Conservation (phyloP, 2,797 vertebrate species). For the Danio albolineatus region DNA sequence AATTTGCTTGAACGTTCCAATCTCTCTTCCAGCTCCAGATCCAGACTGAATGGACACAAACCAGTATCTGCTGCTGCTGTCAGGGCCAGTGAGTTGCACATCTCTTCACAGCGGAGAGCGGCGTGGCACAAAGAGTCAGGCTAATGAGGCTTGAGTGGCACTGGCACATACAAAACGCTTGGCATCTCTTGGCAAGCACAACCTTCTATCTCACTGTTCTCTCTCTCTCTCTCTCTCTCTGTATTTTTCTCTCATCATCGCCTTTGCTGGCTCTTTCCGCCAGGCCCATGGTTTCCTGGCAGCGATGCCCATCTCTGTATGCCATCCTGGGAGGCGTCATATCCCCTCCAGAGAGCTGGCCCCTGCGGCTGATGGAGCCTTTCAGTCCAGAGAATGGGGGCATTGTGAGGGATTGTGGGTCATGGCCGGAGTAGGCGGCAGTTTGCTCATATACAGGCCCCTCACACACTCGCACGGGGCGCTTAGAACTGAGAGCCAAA, state of each 20-base stretch:
- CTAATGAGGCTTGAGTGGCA: slow-evolving; percentile 62
- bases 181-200: slow-evolving; percentile 60
- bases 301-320: slow-evolving; percentile 81
- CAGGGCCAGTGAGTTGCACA: slow-evolving; percentile 33
- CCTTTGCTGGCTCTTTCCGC: slow-evolving; percentile 74
- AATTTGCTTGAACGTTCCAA: slow-evolving; percentile 8
- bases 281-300: slow-evolving; percentile 80
- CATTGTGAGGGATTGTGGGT: slow-evolving; percentile 75
- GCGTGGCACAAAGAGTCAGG: slow-evolving; percentile 59
- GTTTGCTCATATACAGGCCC: slow-evolving; percentile 81
- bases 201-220: slow-evolving; percentile 37
- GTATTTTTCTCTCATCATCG: slow-evolving; percentile 58
- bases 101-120: slow-evolving; percentile 54
- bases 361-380: slow-evolving; percentile 80
- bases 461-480: slow-evolving; percentile 73
- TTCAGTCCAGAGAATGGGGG: slow-evolving; percentile 81
- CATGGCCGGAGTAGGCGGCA: slow-evolving; percentile 77
- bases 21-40: slow-evolving; percentile 6
- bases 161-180: slow-evolving; percentile 63
- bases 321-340: slow-evolving; percentile 80
- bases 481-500: slow-evolving; percentile 81
- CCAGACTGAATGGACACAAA: slow-evolving; percentile 35
- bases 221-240: slow-evolving; percentile 64
- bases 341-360: slow-evolving; percentile 78
- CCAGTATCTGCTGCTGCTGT: slow-evolving; percentile 38